phyloP scores from a whole-genome alignment of 2,113 vertebrate species.

The Gila orcuttii region DNA sequence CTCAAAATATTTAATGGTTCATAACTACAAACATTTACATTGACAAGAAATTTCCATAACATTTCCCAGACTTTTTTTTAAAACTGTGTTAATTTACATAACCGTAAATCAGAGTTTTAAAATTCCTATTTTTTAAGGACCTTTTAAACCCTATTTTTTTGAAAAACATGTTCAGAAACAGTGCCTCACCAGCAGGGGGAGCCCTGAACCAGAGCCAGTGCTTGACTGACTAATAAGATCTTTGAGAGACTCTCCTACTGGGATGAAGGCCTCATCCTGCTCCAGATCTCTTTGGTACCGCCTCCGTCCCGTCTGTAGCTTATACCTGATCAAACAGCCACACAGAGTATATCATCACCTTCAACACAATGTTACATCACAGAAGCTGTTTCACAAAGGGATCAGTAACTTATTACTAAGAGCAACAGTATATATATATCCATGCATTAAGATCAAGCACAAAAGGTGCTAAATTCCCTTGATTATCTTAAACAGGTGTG shows the following conservation, averaged over 20 bases:
- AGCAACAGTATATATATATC: not conserved
- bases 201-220: slow-evolving; percentile 94
- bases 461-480: slow-evolving; percentile 4
- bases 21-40: not conserved
- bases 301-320: slow-evolving; percentile 83
- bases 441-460: not conserved
- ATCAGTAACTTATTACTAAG: slow-evolving; percentile 15
- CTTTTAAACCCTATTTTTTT: not conserved
- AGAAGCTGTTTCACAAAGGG: not conserved
- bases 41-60: not conserved
- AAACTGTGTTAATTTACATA: not conserved
- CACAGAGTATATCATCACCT: slow-evolving; percentile 22
- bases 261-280: slow-evolving; percentile 93
- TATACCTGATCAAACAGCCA: slow-evolving; percentile 70
- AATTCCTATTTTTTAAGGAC: not conserved
- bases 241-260: slow-evolving; percentile 90
- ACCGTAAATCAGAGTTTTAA: not conserved
- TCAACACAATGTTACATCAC: not conserved
- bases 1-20: not conserved
- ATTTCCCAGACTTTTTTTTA: not conserved
- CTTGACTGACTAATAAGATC: slow-evolving; percentile 97
- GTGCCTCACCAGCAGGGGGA: slow-evolving; percentile 88
- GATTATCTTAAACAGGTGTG: slow-evolving; percentile 21
- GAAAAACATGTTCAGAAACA: not conserved
- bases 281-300: slow-evolving; percentile 91